A percentile compares a stretch with the other conserved stretches of the same genome.
Conservation (phyloP, 2,797 vertebrate species). For the Oryzias dopingdopingensis region DNA sequence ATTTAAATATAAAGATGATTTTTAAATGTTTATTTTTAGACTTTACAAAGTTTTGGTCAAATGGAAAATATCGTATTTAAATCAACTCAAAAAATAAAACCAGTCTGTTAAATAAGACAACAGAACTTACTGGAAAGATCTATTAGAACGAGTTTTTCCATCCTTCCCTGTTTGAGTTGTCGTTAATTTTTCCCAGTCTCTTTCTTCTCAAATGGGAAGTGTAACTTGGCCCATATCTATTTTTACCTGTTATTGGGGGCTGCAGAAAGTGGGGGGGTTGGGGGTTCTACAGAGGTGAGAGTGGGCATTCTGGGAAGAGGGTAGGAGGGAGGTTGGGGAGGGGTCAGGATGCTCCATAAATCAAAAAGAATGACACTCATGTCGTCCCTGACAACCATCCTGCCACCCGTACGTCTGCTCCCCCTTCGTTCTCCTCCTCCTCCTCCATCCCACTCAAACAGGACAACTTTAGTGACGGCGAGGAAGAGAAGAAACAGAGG, state of each 20-base stretch:
- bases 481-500: conserved; percentile 19
- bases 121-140: too few species aligned
- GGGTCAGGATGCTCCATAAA: conserved; percentile 90
- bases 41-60: too few species aligned
- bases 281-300: conserved; percentile 53
- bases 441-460: conserved; percentile 67
- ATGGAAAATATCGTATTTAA: too few species aligned
- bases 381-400: conserved; percentile 82
- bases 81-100: too few species aligned
- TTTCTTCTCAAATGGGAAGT: conserved; percentile 28
- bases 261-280: not conserved
- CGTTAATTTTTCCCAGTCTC: not conserved
- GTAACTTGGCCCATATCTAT: conserved; percentile 68
- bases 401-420: conserved; percentile 63
- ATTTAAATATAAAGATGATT: too few species aligned
- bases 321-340: conserved; percentile 53
- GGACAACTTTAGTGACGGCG: conserved; percentile 69
- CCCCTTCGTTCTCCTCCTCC: conserved; percentile 38
- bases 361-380: conserved; percentile 90
- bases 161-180: not conserved
- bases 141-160: not conserved
- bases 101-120: too few species aligned
- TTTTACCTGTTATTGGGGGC: conserved; percentile 65
- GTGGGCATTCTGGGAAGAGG: conserved; percentile 59
- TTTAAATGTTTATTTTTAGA: too few species aligned